Conservation (phyloP, 2,797 vertebrate species). For the Myoxocephalus aenaeus region DNA sequence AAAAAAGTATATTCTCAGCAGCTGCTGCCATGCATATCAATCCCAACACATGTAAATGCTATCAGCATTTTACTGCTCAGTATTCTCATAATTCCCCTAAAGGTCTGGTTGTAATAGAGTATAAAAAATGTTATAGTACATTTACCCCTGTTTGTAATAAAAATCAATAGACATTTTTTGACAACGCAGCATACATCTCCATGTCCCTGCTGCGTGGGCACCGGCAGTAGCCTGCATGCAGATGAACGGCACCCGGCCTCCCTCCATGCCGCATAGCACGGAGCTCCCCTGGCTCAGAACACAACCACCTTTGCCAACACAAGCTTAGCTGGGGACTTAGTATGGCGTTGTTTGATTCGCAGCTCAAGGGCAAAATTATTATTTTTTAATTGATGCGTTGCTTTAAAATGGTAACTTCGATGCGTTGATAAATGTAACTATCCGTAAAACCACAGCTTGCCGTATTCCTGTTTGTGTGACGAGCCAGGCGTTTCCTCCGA, state of each 20-base stretch:
- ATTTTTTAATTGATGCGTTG: not conserved
- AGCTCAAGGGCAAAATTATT: too few relatives aligned
- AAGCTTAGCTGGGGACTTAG: not conserved
- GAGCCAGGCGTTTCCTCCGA: not conserved
- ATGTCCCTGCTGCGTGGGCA: not conserved
- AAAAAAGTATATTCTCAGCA: slow-evolving; percentile 10
- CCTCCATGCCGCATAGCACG: too few relatives aligned
- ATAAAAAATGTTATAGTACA: not conserved
- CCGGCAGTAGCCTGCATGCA: not conserved
- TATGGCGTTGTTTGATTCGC: too few relatives aligned
- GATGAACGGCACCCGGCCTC: not conserved
- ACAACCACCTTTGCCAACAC: not conserved
- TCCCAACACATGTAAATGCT: slow-evolving; percentile 1
- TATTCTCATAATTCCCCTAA: slow-evolving; percentile 21
- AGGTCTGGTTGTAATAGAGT: slow-evolving; percentile 8
- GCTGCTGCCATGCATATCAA: slow-evolving; percentile 32
- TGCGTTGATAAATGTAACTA: not conserved
- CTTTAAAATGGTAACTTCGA: not conserved
- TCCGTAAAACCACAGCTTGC: not conserved
- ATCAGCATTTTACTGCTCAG: not conserved
- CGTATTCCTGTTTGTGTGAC: not conserved
- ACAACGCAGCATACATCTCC: not conserved
- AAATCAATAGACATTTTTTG: not conserved
- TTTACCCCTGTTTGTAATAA: not conserved
- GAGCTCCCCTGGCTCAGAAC: not conserved